A percentile compares a stretch with the other conserved stretches of the same genome.
These are phyloP conservation scores for Thomomys bottae DNA, from an alignment of 2,113 vertebrate genomes.

Conservation along the genomic window DNA sequence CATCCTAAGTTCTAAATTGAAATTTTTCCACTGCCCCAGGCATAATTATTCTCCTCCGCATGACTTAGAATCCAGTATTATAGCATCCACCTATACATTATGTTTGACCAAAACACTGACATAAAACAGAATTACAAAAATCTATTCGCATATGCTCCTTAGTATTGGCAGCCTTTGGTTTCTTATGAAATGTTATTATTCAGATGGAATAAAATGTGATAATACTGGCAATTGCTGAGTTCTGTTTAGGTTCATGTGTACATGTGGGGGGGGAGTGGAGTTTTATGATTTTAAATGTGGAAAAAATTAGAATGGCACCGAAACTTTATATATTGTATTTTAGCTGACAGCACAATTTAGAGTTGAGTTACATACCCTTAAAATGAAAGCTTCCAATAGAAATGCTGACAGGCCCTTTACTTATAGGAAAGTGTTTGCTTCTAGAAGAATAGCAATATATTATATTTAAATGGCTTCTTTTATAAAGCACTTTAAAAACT, in stretches of 20 bases:
- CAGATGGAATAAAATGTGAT: slow-evolving; percentile 66
- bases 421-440: slow-evolving; percentile 64
- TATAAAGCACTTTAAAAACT: slow-evolving; percentile 72
- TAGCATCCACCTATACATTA: slow-evolving; percentile 65
- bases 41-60: slow-evolving; percentile 70
- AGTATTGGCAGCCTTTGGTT: slow-evolving; percentile 45
- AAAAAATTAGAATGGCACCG: slow-evolving; percentile 51
- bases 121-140: slow-evolving; percentile 69
- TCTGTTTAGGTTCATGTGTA: slow-evolving; percentile 64
- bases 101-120: slow-evolving; percentile 70
- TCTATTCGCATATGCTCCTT: slow-evolving; percentile 51
- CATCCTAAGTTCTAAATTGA: slow-evolving; percentile 78
- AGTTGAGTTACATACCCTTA: slow-evolving; percentile 68
- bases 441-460: slow-evolving; percentile 74
- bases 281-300: slow-evolving; percentile 60
- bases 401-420: slow-evolving; percentile 72
- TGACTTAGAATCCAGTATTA: slow-evolving; percentile 64
- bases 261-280: background rate
- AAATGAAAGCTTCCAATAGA: slow-evolving; percentile 72
- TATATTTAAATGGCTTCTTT: slow-evolving; percentile 72
- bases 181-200: slow-evolving; percentile 67
- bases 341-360: slow-evolving; percentile 71
- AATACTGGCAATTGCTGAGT: slow-evolving; percentile 60
- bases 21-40: slow-evolving; percentile 69
- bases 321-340: slow-evolving; percentile 66